Percentiles rank a stretch among this genome's conserved stretches.
These are phyloP conservation scores for Hetaerina americana DNA, from an alignment of 1,140 invertebrate species.

Conservation along the genomic window DNA sequence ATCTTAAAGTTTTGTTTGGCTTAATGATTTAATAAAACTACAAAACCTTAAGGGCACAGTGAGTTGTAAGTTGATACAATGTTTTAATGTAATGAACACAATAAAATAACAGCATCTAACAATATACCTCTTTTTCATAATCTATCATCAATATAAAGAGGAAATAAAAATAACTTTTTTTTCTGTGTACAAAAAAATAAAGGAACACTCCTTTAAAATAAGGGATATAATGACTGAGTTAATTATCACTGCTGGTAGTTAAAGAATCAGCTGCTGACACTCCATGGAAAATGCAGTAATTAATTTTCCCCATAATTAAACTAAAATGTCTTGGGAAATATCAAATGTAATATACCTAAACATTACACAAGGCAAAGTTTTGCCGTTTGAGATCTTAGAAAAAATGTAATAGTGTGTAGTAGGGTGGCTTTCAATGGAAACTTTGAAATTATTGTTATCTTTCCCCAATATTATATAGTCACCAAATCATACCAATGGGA, in stretches of 20 bases:
- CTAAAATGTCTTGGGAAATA: no score
- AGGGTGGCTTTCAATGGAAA: no score
- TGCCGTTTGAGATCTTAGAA: no score
- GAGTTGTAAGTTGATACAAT: background rate
- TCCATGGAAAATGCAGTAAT: background rate
- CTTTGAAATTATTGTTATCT: no score
- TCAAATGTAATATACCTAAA: no score
- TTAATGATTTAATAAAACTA: background rate
- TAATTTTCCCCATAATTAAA: no score
- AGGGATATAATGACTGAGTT: background rate
- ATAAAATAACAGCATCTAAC: background rate
- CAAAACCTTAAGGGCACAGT: background rate
- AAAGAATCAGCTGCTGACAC: background rate
- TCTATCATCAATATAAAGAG: background rate
- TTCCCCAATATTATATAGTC: no score
- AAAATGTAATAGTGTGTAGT: no score
- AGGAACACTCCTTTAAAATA: background rate
- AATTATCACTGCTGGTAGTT: background rate
- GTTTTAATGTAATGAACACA: background rate
- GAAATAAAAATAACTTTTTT: background rate
- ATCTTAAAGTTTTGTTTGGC: no score
- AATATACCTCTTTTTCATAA: background rate
- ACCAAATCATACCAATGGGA: no score
- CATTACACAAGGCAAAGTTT: no score
- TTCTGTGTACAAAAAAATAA: background rate